Evolutionary conservation across 1,140 invertebrate species (phyloP).

Genomic region (Portunus trituberculatus): DNA sequence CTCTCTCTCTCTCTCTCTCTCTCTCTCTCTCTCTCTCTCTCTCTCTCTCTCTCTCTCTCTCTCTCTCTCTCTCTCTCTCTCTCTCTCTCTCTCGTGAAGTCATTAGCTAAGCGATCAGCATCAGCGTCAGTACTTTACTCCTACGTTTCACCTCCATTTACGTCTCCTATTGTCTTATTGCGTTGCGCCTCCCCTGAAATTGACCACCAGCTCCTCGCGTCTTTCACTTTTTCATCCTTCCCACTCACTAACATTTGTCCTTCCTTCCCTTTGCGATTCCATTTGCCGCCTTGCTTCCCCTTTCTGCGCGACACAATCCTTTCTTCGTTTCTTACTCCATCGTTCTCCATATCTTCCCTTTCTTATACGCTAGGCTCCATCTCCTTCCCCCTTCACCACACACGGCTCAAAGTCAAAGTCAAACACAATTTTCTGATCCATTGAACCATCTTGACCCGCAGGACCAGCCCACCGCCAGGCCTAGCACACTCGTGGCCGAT

Average conservation of each 20-base stretch:
- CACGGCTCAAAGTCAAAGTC: conserved; percentile 31
- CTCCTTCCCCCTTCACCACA: neutral
- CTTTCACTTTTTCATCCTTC: neutral
- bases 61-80: no score
- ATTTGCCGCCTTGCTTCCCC: neutral
- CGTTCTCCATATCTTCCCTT: neutral
- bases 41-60: no score
- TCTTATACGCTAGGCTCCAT: neutral
- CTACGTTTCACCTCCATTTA: neutral
- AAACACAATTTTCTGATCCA: conserved; percentile 62
- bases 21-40: no score
- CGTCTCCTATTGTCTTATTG: no score
- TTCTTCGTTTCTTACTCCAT: neutral
- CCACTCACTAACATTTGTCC: neutral
- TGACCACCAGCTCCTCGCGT: neutral
- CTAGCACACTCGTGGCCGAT: neutral
- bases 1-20: neutral
- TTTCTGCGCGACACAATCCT: neutral
- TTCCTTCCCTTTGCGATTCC: neutral
- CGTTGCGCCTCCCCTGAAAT: no score
- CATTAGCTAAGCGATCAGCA: no score
- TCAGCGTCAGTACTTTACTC: neutral
- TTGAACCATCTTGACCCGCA: conserved; percentile 43
- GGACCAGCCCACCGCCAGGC: neutral
- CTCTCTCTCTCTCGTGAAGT: no score